phyloP scores from a whole-genome alignment of 2,113 vertebrate species.

The Terrapene triunguis region DNA sequence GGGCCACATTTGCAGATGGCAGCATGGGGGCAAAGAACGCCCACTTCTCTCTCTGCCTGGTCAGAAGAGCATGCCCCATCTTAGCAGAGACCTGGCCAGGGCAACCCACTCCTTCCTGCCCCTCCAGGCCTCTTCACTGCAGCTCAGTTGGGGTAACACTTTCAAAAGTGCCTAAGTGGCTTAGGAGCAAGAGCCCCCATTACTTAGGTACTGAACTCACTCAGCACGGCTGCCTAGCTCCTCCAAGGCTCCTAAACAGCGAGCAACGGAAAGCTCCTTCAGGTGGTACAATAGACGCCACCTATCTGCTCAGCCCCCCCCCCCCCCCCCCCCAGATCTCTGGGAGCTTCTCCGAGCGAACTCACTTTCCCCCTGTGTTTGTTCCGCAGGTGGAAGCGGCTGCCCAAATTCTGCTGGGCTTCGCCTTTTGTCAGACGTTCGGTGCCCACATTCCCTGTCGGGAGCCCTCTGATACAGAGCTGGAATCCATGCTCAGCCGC shows the following conservation, averaged over 20 bases:
- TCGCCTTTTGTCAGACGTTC: neutral
- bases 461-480: slow-evolving; percentile 1
- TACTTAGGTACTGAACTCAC: neutral
- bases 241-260: no score
- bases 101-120: neutral
- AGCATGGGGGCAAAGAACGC: neutral
- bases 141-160: neutral
- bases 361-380: neutral
- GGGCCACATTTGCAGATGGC: neutral
- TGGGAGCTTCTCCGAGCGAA: no score
- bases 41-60: neutral
- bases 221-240: neutral
- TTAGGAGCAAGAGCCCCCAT: neutral
- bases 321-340: no score
- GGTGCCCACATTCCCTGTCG: neutral
- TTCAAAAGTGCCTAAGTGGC: neutral
- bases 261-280: neutral
- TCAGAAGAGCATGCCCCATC: neutral
- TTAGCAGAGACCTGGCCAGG: neutral
- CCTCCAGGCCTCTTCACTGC: neutral
- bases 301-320: neutral
- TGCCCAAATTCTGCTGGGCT: neutral
- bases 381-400: neutral
- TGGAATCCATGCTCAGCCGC: neutral
- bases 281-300: neutral